Base-by-base conservation (phyloP, 2,888 invertebrate species). In the Dryocosmus kuriphilus region DNA sequence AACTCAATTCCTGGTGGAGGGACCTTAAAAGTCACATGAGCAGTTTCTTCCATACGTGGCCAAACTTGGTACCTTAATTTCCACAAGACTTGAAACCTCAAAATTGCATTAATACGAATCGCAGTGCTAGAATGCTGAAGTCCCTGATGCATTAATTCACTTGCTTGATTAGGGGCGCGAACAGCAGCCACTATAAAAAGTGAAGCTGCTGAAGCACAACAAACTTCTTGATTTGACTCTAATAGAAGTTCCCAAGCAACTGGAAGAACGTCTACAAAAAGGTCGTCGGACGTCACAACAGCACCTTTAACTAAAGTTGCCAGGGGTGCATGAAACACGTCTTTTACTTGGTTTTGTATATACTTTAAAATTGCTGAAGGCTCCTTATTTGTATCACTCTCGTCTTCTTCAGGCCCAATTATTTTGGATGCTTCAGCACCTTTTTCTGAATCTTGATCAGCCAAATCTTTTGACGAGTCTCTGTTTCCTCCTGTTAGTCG, bases 1-100 rank as follows among this genome's bases (percentile, higher is more conserved):
- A 99, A 99, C 90, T 99, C 99, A 80, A 99, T 99, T 27, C 98
- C 98, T 0, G 99, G 99, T 0, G 99, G 99, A 0, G 99, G 99
- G 2, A 99, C 98, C 93, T 99, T 99, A 91, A 99, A 99, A 0
- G 97, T 96, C 80, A 97, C 92, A 78, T 98, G 98, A 0, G 99
- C 99, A 9, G 97, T 97, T 88, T 99, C 99, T 91, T 99, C 99
- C 99, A 99, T 98, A 79, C 99, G 94, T 0, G 99, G 98, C 99
- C 99, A 99, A 0, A 98, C 98, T 93, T 99, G 99, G 90, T 98
- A 98, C 2, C 99, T 94, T 84, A 98, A 95, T 89, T 98, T 97
- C 99, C 99, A 99, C 83, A 99, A 94, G 1, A 97, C 96, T 94
- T 98, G 97, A 92, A 98, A 98, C 80, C 97, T 95, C 79, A 97